Base-by-base conservation (phyloP, 2,888 invertebrate species). In the Adineta ricciae region DNA sequence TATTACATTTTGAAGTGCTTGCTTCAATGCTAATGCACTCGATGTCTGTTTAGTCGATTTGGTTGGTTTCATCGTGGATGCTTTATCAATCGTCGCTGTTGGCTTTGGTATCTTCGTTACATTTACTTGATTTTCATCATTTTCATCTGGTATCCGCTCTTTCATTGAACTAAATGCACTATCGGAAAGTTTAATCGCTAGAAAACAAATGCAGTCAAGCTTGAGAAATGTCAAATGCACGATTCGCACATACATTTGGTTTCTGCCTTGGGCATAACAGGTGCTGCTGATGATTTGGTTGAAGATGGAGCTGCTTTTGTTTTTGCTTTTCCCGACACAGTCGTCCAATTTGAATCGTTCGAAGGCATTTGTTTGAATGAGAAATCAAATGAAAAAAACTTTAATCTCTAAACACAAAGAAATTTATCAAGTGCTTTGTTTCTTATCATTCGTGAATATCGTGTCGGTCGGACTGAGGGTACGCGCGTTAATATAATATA, bases 161-260 rank as follows among this genome's bases (percentile, higher is more conserved):
- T 41, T 78, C 78, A 78, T 78, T 2, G 78, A 38, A 38, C 78
- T 78, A 41, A 78, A 78, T 24, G 78, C 41, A 78, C 78, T 78
- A 78, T 78, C 78, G 4, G 78, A 78, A 38, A 78, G 41, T 78
- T 78, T 78, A n/a, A 78, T 78, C n/a, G 38, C 78, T 78, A 78
- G 32, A 78, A 41, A 14, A 41, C 1, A 41, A 78, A 41, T n/a
- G n/a, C n/a, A n/a, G n/a, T n/a, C 4, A 7, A 3, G 14, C 5
- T 41, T 9, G 0, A 73, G 5, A 11, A 72, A 38, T 38, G 24
- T 56, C 16, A 32, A 41, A 78, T 11, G 24, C 1, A 41, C n/a
- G n/a, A 27, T 27, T 9, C 11, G 2, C 0, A 41, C 2, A 78
- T 78, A 78, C 78, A 41, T 78, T 78, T 78, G 2, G 41, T 19